Conservation (phyloP, 2,113 vertebrate species). For the Alosa alosa region DNA sequence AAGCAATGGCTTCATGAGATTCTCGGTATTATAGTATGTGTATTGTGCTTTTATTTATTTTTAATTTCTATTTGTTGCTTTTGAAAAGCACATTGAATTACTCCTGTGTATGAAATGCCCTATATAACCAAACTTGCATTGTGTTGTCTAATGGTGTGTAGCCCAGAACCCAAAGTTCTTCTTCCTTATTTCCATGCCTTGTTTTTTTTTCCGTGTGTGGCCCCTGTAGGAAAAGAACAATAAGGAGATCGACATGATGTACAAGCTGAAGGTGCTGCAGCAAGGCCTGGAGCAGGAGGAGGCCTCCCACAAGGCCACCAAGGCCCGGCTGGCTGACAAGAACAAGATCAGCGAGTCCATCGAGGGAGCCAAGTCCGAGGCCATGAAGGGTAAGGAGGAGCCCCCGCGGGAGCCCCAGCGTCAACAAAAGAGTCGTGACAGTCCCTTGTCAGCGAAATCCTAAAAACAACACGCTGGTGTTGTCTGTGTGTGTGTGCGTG, state of each 20-base stretch:
- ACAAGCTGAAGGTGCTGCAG: constrained; percentile 94
- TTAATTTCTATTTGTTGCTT: too few species aligned
- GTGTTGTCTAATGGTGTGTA: background rate
- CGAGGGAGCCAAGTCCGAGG: constrained; percentile 95
- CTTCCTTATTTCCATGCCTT: background rate
- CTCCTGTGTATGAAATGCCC: too few species aligned
- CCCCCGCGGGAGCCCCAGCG: background rate
- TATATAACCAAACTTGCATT: too few species aligned
- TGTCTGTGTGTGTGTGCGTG: background rate
- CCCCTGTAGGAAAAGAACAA: constrained; percentile 89
- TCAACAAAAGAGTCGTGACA: background rate
- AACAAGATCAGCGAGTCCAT: constrained; percentile 97
- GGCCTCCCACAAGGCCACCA: constrained; percentile 90
- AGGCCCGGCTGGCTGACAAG: constrained; percentile 90
- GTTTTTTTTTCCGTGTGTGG: background rate
- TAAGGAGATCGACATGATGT: constrained; percentile 97
- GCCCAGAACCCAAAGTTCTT: background rate
- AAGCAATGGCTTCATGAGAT: background rate
- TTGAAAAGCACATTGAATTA: too few species aligned
- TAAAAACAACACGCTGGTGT: background rate
- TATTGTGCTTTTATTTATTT: background rate
- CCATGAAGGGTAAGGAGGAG: constrained; percentile 84
- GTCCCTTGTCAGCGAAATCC: background rate
- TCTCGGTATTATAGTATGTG: background rate
- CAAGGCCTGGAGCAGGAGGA: constrained; percentile 95